Conservation (phyloP, 2,888 invertebrate species). For the Zaprionus bogoriensis region DNA sequence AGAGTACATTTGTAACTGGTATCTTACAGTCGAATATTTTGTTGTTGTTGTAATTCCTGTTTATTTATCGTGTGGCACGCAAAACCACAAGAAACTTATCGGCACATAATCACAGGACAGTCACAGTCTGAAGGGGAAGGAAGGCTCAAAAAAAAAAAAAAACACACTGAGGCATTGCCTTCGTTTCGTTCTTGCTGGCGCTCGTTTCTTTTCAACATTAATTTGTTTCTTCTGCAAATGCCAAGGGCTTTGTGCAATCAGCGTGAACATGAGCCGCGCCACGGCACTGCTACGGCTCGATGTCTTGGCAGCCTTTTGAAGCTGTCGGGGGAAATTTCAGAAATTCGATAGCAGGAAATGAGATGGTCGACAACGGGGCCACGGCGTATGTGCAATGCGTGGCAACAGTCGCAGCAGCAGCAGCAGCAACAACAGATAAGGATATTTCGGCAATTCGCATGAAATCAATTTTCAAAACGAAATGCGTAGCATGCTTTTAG, state of each 20-base stretch:
- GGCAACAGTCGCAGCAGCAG: conserved; percentile 25
- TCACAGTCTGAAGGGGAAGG: background rate
- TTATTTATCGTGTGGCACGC: conserved; percentile 46
- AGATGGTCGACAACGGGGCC: conserved; percentile 51
- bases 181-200: conserved; percentile 1
- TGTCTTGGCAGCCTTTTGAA: conserved; percentile 33
- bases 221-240: conserved; percentile 65
- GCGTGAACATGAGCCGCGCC: conserved; percentile 47
- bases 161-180: conserved; percentile 45
- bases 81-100: conserved; percentile 63
- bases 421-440: conserved; percentile 26
- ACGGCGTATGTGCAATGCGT: conserved; percentile 60
- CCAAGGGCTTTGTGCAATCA: conserved; percentile 72
- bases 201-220: conserved; percentile 48
- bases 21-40: no score
- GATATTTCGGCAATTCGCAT: conserved; percentile 10
- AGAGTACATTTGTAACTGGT: no score
- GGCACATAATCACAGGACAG: conserved; percentile 55
- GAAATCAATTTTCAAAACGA: conserved; percentile 22
- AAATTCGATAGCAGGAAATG: conserved; percentile 68
- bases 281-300: conserved; percentile 17
- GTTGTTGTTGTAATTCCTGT: conserved; percentile 11
- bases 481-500: conserved; percentile 1
- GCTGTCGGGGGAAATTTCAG: conserved; percentile 49
- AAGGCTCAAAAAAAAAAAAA: conserved; percentile 17